A percentile compares a stretch with the other conserved stretches of the same genome.
Conservation (phyloP, 1,140 invertebrate species). For the Panonychus citri region DNA sequence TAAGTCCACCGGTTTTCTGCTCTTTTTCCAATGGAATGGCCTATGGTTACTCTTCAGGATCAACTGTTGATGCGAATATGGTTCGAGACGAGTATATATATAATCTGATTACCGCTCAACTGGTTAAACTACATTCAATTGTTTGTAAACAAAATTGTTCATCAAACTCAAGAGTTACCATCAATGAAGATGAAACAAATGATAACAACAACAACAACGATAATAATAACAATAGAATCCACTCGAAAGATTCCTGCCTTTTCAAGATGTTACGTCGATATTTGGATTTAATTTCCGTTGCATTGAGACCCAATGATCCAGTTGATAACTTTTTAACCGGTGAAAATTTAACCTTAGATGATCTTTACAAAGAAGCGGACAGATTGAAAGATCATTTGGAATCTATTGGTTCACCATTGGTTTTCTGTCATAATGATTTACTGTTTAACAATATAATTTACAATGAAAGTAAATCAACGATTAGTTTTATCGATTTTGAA, state of each 20-base stretch:
- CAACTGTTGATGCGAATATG: slow-evolving; percentile 41
- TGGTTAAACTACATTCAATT: slow-evolving; percentile 48
- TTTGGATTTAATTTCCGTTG: slow-evolving; percentile 34
- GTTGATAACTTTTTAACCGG: background rate
- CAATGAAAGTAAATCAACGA: slow-evolving; percentile 26
- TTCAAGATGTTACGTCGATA: slow-evolving; percentile 52
- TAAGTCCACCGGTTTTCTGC: slow-evolving; percentile 64
- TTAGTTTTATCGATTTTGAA: slow-evolving; percentile 93
- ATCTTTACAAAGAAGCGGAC: slow-evolving; percentile 31
- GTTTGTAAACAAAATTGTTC: background rate
- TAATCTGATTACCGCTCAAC: slow-evolving; percentile 40
- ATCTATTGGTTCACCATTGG: slow-evolving; percentile 46
- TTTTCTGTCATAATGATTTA: slow-evolving; percentile 94
- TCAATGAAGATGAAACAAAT: background rate
- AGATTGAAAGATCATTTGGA: slow-evolving; percentile 38
- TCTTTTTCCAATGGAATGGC: slow-evolving; percentile 80
- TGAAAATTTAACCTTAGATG: background rate
- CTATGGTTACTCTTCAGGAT: slow-evolving; percentile 71
- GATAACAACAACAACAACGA: background rate
- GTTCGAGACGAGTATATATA: slow-evolving; percentile 35
- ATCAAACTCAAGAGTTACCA: background rate
- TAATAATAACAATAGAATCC: slow-evolving; percentile 12
- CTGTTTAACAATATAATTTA: slow-evolving; percentile 79
- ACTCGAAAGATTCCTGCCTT: slow-evolving; percentile 29
- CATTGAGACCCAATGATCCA: background rate